phyloP scores from a whole-genome alignment of 2,113 vertebrate genomes.

The Dendropsophus ebraccatus region DNA sequence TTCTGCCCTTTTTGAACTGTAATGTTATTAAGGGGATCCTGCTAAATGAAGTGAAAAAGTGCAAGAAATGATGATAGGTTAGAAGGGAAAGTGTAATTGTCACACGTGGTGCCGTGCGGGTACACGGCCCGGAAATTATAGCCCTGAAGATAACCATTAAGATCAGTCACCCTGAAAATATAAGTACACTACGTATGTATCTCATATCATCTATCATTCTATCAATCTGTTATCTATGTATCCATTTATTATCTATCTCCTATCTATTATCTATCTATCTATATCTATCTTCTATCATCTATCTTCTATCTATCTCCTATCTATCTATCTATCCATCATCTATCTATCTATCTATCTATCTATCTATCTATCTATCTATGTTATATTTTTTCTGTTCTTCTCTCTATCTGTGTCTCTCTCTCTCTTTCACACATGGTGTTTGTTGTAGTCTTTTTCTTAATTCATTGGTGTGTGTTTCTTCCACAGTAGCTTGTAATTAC shows the following conservation, averaged over 20 bases:
- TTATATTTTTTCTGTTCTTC: not conserved
- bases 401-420: not conserved
- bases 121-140: constrained; percentile 3
- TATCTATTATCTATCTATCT: not conserved
- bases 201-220: not conserved
- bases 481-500: constrained; percentile 26
- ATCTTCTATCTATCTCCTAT: not conserved
- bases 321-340: not conserved
- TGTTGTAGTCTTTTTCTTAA: not conserved
- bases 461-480: constrained; percentile 15
- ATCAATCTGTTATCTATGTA: not conserved
- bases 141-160: not conserved
- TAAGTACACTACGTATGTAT: not conserved
- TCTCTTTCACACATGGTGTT: not conserved
- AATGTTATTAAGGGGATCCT: constrained; percentile 41
- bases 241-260: not conserved
- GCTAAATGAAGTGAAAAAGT: constrained; percentile 37
- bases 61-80: constrained; percentile 46
- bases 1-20: not conserved
- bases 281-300: not conserved
- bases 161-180: not conserved
- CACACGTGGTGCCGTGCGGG: not conserved
- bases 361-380: not conserved
- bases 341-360: not conserved
- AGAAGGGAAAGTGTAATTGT: constrained; percentile 26